Evolutionary conservation across 2,797 vertebrate genomes (phyloP).

Genomic region (Orientallactaga sibirica): DNA sequence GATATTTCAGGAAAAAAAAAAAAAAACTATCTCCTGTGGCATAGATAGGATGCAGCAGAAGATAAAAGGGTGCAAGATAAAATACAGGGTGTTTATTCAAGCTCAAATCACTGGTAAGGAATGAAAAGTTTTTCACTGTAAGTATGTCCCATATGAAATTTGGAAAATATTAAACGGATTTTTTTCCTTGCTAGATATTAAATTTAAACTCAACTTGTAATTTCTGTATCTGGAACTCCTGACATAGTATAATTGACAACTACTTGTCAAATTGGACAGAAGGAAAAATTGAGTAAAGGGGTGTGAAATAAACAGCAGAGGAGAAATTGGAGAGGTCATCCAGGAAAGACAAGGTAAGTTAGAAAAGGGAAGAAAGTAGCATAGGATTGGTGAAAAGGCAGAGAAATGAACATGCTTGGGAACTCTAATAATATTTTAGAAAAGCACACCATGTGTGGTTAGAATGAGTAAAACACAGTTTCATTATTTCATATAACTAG

Average conservation of each 20-base stretch:
- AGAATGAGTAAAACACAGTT: neutral
- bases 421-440: neutral
- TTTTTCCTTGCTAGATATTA: neutral
- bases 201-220: neutral
- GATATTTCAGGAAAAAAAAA: neutral
- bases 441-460: neutral
- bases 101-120: neutral
- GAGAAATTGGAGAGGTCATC: neutral
- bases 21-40: neutral
- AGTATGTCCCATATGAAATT: neutral
- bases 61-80: neutral
- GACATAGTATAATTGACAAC: constrained; percentile 1
- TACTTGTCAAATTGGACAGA: neutral
- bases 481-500: neutral
- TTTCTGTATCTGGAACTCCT: neutral
- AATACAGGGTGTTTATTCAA: neutral
- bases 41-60: neutral
- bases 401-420: neutral
- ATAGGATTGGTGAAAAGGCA: neutral
- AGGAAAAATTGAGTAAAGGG: neutral
- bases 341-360: neutral
- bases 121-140: neutral
- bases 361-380: neutral
- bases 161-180: neutral
- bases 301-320: neutral